A percentile compares a stretch with the other conserved stretches of the same genome.
Evolutionary conservation across 2,113 vertebrate species (phyloP).

Genomic region (Cichladusa arquata): DNA sequence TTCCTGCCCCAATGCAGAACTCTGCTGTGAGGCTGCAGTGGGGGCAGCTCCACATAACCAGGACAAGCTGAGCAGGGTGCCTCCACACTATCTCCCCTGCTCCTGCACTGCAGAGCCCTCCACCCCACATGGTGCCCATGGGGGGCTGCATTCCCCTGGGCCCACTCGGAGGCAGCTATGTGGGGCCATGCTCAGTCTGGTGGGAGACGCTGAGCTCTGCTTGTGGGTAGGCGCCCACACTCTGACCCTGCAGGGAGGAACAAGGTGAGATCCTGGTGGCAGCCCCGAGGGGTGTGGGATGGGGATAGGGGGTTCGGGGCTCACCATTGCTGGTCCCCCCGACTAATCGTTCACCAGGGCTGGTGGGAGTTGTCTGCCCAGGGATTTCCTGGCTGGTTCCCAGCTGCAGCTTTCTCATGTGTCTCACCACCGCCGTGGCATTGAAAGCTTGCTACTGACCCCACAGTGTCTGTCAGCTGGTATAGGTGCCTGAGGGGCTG

Average conservation of each 20-base stretch:
- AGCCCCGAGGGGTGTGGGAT: fast-evolving
- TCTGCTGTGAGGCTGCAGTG: not conserved
- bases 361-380: slow-evolving; percentile 73
- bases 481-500: not conserved
- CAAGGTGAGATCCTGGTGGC: not conserved
- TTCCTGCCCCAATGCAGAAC: not conserved
- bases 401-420: slow-evolving; percentile 94
- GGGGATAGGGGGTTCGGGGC: not conserved
- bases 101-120: not conserved
- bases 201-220: not conserved
- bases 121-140: not conserved
- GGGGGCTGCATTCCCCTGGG: not conserved
- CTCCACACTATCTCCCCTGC: not conserved
- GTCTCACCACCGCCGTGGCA: slow-evolving; percentile 92
- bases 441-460: slow-evolving; percentile 94
- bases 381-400: slow-evolving; percentile 87
- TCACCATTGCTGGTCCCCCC: slow-evolving; percentile 76
- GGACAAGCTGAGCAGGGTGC: not conserved
- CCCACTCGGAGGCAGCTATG: fast-evolving
- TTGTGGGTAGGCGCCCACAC: not conserved
- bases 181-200: not conserved
- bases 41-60: not conserved
- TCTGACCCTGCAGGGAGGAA: not conserved
- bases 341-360: slow-evolving; percentile 70
- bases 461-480: not conserved